phyloP scores from a whole-genome alignment of 2,113 vertebrate genomes.

The Prionailurus bengalensis region DNA sequence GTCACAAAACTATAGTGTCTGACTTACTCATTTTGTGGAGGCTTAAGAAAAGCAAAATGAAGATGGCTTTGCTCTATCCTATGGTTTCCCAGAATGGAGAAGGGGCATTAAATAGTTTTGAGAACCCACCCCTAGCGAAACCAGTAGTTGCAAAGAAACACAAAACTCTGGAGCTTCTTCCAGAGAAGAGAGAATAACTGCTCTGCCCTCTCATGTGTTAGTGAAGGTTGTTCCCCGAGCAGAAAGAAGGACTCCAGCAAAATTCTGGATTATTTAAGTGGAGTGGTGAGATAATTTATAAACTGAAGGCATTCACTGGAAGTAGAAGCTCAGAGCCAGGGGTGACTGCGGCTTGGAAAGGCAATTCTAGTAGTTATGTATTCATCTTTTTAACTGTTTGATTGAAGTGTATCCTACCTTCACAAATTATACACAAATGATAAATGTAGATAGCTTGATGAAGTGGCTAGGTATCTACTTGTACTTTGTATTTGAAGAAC shows the following conservation, averaged over 20 bases:
- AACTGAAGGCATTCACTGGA: neutral
- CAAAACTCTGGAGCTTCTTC: neutral
- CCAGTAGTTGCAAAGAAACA: neutral
- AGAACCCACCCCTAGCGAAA: neutral
- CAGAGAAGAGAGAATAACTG: neutral
- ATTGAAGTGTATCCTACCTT: neutral
- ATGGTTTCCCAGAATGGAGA: neutral
- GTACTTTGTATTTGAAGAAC: neutral
- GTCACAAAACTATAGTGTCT: neutral
- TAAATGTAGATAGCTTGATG: neutral
- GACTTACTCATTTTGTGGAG: neutral
- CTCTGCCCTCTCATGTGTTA: neutral
- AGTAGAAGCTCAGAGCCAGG: neutral
- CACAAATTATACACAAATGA: neutral
- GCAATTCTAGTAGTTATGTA: neutral
- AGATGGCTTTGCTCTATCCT: neutral
- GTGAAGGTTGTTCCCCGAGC: neutral
- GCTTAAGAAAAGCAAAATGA: neutral
- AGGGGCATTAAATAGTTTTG: neutral
- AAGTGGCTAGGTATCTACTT: neutral
- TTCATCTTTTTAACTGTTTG: conserved; percentile 4
- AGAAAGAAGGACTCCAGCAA: neutral
- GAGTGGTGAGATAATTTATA: neutral
- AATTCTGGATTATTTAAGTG: neutral
- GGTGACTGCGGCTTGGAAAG: neutral